Evolutionary conservation across 92 coral and sea anemone genomes (phyloP).

Genomic region (Siderastrea radians): DNA sequence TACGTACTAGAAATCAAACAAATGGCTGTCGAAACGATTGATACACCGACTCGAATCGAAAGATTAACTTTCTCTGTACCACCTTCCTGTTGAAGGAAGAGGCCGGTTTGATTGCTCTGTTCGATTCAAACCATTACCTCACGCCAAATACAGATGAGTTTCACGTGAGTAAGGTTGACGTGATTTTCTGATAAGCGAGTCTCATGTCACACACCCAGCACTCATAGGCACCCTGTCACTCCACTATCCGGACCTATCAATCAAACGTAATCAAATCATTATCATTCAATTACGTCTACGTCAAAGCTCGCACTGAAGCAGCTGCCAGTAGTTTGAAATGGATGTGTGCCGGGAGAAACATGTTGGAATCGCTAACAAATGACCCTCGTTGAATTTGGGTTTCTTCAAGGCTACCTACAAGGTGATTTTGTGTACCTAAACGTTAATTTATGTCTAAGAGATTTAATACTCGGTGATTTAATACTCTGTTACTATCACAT

Average conservation of each 20-base stretch:
- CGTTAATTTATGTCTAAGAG: background rate
- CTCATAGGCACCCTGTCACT: background rate
- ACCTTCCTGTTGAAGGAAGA: background rate
- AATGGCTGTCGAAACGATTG: background rate
- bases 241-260: constrained; percentile 36
- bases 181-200: constrained; percentile 8
- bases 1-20: background rate
- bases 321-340: constrained; percentile 24
- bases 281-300: constrained; percentile 13
- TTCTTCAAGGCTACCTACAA: constrained; percentile 4
- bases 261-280: constrained; percentile 32
- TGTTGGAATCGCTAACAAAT: background rate
- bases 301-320: background rate
- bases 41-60: background rate
- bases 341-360: background rate
- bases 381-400: constrained; percentile 12
- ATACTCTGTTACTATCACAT: background rate
- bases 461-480: background rate
- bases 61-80: background rate
- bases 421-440: background rate
- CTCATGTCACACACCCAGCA: constrained; percentile 32
- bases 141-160: background rate
- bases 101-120: background rate
- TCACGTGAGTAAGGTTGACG: constrained; percentile 21
- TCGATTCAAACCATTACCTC: background rate